Evolutionary conservation across 2,113 vertebrate genomes (phyloP), one percentile per base, ranked within the genome.

Genomic region (Fulica atra): DNA sequence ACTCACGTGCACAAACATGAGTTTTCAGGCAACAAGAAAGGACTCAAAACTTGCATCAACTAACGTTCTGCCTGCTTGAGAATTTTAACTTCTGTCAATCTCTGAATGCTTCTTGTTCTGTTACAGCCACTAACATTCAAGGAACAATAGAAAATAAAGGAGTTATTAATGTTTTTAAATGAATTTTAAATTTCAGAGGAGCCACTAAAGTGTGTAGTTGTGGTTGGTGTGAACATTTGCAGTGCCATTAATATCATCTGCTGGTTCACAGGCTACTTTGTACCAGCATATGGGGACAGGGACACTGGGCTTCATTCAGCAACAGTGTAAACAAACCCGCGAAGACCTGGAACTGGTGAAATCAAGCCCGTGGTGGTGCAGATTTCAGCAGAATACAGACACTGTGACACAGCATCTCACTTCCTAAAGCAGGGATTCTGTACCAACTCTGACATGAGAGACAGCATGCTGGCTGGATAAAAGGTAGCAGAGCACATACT

Each of bases 401-500:
- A 21, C 40, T 16, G 8, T 38, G 56, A 63, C 74, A 82, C n/a
- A 70, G 1, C 5, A 50, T 71, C 53, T 60, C 54, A 54, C 19
- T 73, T 73, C 26, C 59, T 35, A 28, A 8, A 63, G 73, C 60
- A 78, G 14, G 26, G 31, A 16, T 73, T 44, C 38, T 20, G 29
- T n/a, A 70, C 26, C 21, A 28, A 29, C 54, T 68, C 63, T 56
- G 48, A 71, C 66, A 40, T 17, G 48, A 81, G 20, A 78, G 35
- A 50, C 46, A 71, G 61, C 13, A 56, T 0, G 2, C 4, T 1
- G 10, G 54, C 21, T 66, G 14, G 36, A 42, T 12, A 61, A 66
- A 84, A 92, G 46, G 12, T 33, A 65, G 66, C 74, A 53, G 63
- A 59, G 33, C 4, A 18, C 97, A 46, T 92, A 98, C 99, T 98